Evolutionary conservation across 1,140 invertebrate genomes (phyloP).

Genomic region (Papilio polyxenes): DNA sequence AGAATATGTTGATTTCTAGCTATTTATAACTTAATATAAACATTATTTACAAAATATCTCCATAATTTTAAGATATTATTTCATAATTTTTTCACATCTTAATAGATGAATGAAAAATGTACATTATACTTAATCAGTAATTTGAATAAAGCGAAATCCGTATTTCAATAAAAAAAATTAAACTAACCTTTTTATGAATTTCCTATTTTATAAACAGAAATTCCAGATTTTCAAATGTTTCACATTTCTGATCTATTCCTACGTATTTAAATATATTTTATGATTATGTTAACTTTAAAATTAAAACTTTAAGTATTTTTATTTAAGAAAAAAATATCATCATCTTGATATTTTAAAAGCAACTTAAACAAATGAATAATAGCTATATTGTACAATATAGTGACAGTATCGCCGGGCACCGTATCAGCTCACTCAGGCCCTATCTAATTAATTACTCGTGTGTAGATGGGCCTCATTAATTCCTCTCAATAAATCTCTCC

Average conservation of each 20-base stretch:
- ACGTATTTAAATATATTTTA: too few relatives aligned
- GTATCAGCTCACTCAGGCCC: constrained; percentile 22
- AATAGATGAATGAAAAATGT: too few relatives aligned
- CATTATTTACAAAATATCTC: not conserved
- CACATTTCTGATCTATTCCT: too few relatives aligned
- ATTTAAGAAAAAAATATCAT: not conserved
- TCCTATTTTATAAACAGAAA: too few relatives aligned
- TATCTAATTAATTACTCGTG: constrained; percentile 38
- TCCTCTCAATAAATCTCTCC: constrained; percentile 35
- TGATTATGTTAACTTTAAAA: too few relatives aligned
- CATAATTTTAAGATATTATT: too few relatives aligned
- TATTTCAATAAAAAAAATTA: too few relatives aligned
- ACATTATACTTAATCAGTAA: too few relatives aligned
- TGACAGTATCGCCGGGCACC: not conserved
- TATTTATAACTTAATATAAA: not conserved
- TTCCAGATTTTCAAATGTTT: too few relatives aligned
- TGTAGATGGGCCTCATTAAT: constrained; percentile 36
- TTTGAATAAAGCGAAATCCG: too few relatives aligned
- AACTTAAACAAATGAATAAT: not conserved
- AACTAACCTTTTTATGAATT: too few relatives aligned
- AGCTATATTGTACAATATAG: constrained; percentile 7
- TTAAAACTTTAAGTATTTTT: not conserved
- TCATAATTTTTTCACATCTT: too few relatives aligned
- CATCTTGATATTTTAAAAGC: not conserved
- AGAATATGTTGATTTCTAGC: not conserved